A percentile compares a stretch with the other conserved stretches of the same genome.
phyloP scores from a whole-genome alignment of 2,113 vertebrate species.

The Elanoides forficatus region DNA sequence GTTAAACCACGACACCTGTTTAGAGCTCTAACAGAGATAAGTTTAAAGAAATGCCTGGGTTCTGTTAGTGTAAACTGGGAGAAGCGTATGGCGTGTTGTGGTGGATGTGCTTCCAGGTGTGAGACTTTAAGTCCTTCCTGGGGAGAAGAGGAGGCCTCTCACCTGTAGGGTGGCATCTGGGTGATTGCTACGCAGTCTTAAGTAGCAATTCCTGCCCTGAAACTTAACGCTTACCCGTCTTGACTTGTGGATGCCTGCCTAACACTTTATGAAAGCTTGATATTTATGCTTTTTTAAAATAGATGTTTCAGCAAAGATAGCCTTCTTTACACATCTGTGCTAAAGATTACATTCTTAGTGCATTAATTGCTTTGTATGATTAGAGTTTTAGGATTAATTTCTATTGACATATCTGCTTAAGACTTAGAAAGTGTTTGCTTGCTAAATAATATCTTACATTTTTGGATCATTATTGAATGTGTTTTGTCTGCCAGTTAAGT shows the following conservation, averaged over 20 bases:
- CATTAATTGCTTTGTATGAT: neutral
- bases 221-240: neutral
- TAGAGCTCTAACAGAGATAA: neutral
- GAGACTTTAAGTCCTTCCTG: neutral
- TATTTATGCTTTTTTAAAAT: neutral
- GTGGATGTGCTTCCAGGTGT: fast-evolving
- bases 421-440: neutral
- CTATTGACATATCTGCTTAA: neutral
- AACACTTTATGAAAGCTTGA: neutral
- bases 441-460: neutral
- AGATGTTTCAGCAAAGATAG: neutral
- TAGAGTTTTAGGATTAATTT: neutral
- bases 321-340: neutral
- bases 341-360: neutral
- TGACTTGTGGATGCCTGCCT: neutral
- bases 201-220: neutral
- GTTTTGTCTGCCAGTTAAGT: neutral
- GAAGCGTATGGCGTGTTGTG: fast-evolving
- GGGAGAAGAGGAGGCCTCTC: neutral
- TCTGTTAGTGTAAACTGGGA: neutral
- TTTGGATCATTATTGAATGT: neutral
- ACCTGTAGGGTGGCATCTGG: neutral
- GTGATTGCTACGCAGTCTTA: neutral
- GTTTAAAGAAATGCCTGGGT: neutral
- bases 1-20: too few species aligned